These are phyloP conservation scores for Sus cebifrons DNA, from an alignment of 2,797 vertebrate species.

Conservation along the genomic window DNA sequence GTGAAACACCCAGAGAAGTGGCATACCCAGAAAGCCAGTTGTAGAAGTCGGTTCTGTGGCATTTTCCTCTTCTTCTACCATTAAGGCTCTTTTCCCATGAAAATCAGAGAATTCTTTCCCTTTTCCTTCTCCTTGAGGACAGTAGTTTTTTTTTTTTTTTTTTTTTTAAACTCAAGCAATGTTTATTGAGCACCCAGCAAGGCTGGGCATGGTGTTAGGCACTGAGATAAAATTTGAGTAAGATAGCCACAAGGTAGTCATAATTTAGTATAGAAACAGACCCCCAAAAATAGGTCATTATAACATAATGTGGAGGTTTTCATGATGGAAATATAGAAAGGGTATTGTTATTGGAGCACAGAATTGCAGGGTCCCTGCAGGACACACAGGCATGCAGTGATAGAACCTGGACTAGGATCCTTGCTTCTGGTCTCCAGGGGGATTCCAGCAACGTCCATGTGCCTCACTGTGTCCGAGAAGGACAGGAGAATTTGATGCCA, in stretches of 20 bases:
- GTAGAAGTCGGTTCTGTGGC: not conserved
- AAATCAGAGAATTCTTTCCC: not conserved
- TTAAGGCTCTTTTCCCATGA: slow-evolving; percentile 4
- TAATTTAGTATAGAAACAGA: not conserved
- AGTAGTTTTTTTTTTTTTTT: not conserved
- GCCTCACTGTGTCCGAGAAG: not conserved
- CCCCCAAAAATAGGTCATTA: not conserved
- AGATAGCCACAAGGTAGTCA: not conserved
- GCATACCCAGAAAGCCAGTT: not conserved
- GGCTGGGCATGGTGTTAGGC: not conserved
- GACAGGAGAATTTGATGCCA: not conserved
- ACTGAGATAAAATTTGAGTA: not conserved
- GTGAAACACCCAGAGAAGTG: not conserved
- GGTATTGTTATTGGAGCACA: not conserved
- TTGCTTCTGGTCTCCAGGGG: not conserved
- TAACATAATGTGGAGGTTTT: not conserved
- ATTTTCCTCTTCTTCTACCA: slow-evolving; percentile 1
- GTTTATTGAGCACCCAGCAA: not conserved
- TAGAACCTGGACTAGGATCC: not conserved
- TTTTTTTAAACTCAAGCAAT: not conserved
- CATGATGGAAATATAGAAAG: not conserved
- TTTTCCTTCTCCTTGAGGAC: not conserved
- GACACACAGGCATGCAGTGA: not conserved
- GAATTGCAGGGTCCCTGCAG: not conserved
- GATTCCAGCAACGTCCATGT: not conserved